Evolutionary conservation across 92 coral and sea anemone genomes (phyloP), one percentile per base, ranked within the genome.

Genomic region (Porites cylindrica): DNA sequence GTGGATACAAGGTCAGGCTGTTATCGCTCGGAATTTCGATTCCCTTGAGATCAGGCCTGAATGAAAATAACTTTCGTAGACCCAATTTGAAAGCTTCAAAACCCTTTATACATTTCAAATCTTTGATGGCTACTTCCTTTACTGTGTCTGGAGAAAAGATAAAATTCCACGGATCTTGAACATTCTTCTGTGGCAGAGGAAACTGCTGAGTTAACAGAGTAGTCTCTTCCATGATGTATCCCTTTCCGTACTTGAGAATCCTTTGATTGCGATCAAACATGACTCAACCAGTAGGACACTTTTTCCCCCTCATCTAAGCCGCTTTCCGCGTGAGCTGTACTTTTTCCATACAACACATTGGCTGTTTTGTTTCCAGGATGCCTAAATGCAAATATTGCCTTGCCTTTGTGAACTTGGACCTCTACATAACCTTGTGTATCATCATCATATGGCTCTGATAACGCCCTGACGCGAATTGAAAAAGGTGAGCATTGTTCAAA

Each of bases 181-280:
- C 88, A 12, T 21, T 51, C 23, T 32, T 64, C 18, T 82, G 29
- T 19, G 89, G 75, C 11, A n/a, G n/a, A 11, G 78, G 70, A 26
- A 76, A 76, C 1, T 11, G 21, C 18, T 66, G 12, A 62, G 72
- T 54, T 47, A 76, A 24, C 16, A 66, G 53, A 17, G 83, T 77
- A 16, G 89, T 85, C 9, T 77, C 59, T 65, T 76, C 83, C 89
- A 85, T 85, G 84, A 77, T 65, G 66, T 85, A 85, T 1, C 89
- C 89, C 78, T 77, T 85, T 7, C 77, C 89, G 70, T 85, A 85
- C 77, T 76, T 85, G 10, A 85, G 53, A 4, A 76, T 13, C 77
- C 81, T 76, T 26, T 59, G 65, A 38, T 85, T 78, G 10, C 89
- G 14, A 20, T 29, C 18, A 14, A 16, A 62, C n/a, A n/a, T n/a